Evolutionary conservation across 1,140 invertebrate species (phyloP).

Genomic region (Ceratina calcarata): DNA sequence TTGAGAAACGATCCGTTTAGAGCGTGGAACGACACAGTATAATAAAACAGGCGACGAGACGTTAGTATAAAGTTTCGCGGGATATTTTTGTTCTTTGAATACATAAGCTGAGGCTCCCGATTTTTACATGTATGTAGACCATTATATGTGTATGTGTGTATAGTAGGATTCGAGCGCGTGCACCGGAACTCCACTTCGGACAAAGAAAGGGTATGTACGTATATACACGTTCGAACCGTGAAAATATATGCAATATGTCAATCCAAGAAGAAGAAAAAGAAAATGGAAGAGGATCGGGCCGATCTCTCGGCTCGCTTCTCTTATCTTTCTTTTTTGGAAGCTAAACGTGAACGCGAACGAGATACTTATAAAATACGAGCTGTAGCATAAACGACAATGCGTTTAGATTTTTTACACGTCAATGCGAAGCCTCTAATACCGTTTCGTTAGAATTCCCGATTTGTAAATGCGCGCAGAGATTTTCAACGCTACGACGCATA

Average conservation of each 20-base stretch:
- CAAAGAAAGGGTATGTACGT: constrained; percentile 10
- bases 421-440: constrained; percentile 49
- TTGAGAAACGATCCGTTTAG: too few species aligned
- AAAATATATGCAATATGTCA: not conserved
- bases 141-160: constrained; percentile 26
- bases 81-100: constrained; percentile 52
- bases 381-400: constrained; percentile 56
- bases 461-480: constrained; percentile 36
- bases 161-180: constrained; percentile 19
- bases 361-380: constrained; percentile 26
- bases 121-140: constrained; percentile 31
- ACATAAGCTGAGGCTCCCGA: constrained; percentile 15
- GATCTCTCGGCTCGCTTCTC: not conserved
- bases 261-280: not conserved
- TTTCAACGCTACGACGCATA: constrained; percentile 16
- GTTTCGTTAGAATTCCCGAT: constrained; percentile 57
- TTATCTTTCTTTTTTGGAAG: constrained; percentile 17
- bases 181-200: not conserved
- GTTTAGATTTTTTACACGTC: constrained; percentile 74
- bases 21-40: not conserved
- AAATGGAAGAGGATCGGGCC: not conserved
- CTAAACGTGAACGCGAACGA: constrained; percentile 33
- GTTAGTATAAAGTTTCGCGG: constrained; percentile 28
- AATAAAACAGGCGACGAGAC: constrained; percentile 13
- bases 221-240: not conserved